phyloP scores from a whole-genome alignment of 2,888 invertebrate species.

The Melangyna quadrimaculata region DNA sequence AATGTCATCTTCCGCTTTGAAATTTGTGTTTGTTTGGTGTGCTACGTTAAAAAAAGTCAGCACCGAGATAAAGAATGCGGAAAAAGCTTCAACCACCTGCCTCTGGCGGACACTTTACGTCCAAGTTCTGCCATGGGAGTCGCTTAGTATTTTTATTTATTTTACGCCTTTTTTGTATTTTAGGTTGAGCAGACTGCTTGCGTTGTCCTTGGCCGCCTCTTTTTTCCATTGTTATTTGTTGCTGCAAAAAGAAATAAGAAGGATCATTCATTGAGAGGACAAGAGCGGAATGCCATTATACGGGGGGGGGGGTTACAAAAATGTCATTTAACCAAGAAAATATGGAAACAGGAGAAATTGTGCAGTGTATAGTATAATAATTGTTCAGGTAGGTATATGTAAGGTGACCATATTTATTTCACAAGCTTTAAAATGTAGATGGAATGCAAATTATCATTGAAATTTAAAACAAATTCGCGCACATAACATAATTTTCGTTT shows the following conservation, averaged over 20 bases:
- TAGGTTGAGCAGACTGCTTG: not conserved
- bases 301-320: not conserved
- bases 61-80: slow-evolving; percentile 43
- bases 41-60: slow-evolving; percentile 12
- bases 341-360: not conserved
- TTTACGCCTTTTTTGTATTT: not conserved
- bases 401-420: not conserved
- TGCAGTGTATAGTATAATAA: not conserved
- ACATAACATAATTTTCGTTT: too few relatives aligned
- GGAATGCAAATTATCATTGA: too few relatives aligned
- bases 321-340: slow-evolving; percentile 16
- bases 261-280: slow-evolving; percentile 14
- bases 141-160: slow-evolving; percentile 55
- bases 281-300: not conserved
- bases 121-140: slow-evolving; percentile 47
- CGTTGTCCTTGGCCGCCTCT: slow-evolving; percentile 44
- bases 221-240: slow-evolving; percentile 54
- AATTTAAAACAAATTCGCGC: too few relatives aligned
- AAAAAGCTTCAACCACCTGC: slow-evolving; percentile 64
- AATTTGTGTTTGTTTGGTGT: slow-evolving; percentile 9
- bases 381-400: not conserved
- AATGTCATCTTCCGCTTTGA: slow-evolving; percentile 58
- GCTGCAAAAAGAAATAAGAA: slow-evolving; percentile 34
- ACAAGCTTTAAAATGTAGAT: too few relatives aligned
- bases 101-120: slow-evolving; percentile 53